Evolutionary conservation across 2,888 invertebrate species (phyloP), one percentile per base, ranked within the genome.

Genomic region (Erynnis tages): DNA sequence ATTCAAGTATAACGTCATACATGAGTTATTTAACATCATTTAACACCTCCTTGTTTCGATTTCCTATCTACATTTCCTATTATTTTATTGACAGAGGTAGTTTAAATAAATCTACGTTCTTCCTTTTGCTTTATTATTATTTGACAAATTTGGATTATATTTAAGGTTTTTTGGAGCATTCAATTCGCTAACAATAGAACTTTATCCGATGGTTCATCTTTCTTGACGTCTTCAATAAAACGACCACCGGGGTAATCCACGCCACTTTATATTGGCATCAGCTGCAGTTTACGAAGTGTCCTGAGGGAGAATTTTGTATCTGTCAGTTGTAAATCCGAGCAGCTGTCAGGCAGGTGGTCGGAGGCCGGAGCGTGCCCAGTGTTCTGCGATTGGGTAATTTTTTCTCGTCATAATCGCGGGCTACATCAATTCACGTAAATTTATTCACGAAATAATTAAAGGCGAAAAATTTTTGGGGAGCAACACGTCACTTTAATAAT

Each of bases 321-420:
- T 69, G 78, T 71, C 77, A 67, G 74, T 74, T 80, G 71, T 79
- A 73, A 75, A 76, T 77, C 74, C 67, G 65, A 62, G 69, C 87
- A 88, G 82, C 85, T 86, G 86, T 71, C 71, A 56, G 71, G 76
- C 87, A 86, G 86, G 85, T 86, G 87, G 67, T 54, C 54, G 70
- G 76, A n/a, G n/a, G n/a, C n/a, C n/a, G 69, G 76, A 71, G 69
- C 81, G 86, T 85, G 85, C 81, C 71, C 48, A 56, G 65, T 67
- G 63, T 71, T 72, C 71, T 76, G 73, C 57, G 57, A 64, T 63
- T 64, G 59, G 60, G 48, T 56, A 58, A 60, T 61, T 62, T 63
- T 63, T 64, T 63, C 58, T 50, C 54, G 50, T 54, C 59, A 61
- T 59, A 57, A 60, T 58, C 65, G 61, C 48, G 55, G 59, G 60